A percentile compares a stretch with the other conserved stretches of the same genome.
These are phyloP conservation scores for Pteruthius melanotis DNA, from an alignment of 2,113 vertebrate species.

Conservation along the genomic window DNA sequence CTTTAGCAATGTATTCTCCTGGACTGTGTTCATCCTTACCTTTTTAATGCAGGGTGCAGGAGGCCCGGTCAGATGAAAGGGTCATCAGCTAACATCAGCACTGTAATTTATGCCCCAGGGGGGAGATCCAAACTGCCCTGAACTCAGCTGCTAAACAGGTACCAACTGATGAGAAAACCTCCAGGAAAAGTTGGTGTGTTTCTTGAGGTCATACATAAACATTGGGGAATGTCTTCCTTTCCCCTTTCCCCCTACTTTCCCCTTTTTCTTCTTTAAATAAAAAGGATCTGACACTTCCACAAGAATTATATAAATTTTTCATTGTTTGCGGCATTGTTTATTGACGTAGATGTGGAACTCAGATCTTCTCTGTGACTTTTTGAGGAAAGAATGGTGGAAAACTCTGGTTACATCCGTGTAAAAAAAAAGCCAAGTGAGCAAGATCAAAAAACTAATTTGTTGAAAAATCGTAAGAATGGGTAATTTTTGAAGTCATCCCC, in stretches of 20 bases:
- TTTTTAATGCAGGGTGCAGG: background rate
- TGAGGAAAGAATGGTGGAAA: background rate
- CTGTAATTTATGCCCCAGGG: background rate
- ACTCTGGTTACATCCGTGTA: background rate
- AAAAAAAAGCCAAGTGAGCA: background rate
- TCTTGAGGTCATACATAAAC: background rate
- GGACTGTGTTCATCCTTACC: background rate
- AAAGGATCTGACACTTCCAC: background rate
- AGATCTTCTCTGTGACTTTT: background rate
- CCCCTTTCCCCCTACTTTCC: background rate
- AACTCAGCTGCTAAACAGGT: background rate
- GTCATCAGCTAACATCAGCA: background rate
- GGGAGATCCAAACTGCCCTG: background rate
- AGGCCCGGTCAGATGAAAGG: background rate
- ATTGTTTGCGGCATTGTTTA: accelerated
- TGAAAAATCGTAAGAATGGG: background rate
- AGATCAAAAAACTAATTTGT: background rate
- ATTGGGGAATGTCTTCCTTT: background rate
- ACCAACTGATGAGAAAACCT: background rate
- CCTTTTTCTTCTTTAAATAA: background rate
- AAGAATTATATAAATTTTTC: background rate
- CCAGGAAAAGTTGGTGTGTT: background rate
- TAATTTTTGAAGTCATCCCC: background rate
- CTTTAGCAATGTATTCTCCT: background rate
- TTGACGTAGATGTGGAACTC: background rate